A percentile compares a stretch with the other conserved stretches of the same genome.
Conservation (phyloP, 1,140 invertebrate species). For the Trachymyrmex cornetzi region DNA sequence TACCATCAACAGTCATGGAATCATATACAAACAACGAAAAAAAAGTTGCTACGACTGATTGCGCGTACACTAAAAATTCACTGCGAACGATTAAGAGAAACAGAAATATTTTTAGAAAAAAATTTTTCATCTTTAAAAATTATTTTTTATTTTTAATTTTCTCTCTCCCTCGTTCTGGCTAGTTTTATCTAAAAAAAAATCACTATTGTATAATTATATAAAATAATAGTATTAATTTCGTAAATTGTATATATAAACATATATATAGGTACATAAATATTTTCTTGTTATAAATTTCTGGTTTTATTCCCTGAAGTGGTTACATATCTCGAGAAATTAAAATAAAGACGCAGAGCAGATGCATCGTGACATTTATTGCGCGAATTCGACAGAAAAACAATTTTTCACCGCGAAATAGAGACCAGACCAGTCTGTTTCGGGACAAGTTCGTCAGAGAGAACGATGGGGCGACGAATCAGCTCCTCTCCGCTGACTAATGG, state of each 20-base stretch:
- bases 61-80: constrained; percentile 18
- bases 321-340: not conserved
- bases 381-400: not conserved
- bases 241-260: constrained; percentile 3
- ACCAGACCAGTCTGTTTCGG: constrained; percentile 28
- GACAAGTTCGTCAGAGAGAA: constrained; percentile 25
- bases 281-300: constrained; percentile 25
- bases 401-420: constrained; percentile 29
- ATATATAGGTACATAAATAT: not conserved
- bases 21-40: constrained; percentile 39
- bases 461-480: constrained; percentile 46
- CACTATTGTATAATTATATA: not conserved
- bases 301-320: not conserved
- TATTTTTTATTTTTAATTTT: constrained; percentile 11
- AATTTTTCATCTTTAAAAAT: not conserved
- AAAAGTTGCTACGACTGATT: constrained; percentile 24
- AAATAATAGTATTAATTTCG: not conserved
- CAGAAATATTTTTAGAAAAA: not conserved
- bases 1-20: constrained; percentile 37
- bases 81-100: not conserved
- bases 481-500: constrained; percentile 75
- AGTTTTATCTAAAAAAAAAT: not conserved
- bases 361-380: constrained; percentile 9
- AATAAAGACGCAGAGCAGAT: constrained; percentile 10
- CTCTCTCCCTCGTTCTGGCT: not conserved